Evolutionary conservation across 2,888 invertebrate species (phyloP), one percentile per base, ranked within the genome.

Genomic region (Bellardia bayeri): DNA sequence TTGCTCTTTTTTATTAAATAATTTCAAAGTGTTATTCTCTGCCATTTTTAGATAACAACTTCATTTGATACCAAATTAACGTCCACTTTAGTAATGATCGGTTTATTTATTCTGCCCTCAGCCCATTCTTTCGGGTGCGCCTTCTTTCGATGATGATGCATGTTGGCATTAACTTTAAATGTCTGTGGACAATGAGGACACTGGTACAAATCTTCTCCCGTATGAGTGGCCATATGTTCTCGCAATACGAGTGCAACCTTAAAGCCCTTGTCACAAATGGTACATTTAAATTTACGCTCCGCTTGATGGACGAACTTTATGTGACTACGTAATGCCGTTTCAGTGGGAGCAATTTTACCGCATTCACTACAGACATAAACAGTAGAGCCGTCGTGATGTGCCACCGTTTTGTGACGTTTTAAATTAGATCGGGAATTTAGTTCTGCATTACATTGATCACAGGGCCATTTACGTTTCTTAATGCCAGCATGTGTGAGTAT

Each of bases 151-250:
- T 91, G 91, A 58, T 91, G 90, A 81, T 91, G 90, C 90, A 90
- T 91, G 88, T 91, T 91, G 1, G 91, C 89, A 45, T 90, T 90
- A 16, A 90, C 90, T 71, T 90, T 89, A 78, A 91, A 91, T 9
- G 90, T 91, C 82, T 90, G 90, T 11, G 91, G 90, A 76, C 91
- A 91, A 84, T 90, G 90, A 9, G 90, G 90, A 64, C 91, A 91
- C 33, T 88, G 82, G 40, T 91, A 91, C 6, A 91, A 84, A n/a
- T 89, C 89, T 80, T 91, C 89, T 6, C 91, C 91, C 8, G 91
- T 91, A 75, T 91, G 91, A 1, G 90, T 90, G 2, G 91, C 90
- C 88, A 91, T 90, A 78, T 91, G 91, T 75, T 91, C 91, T 87
- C 90, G 87, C 56, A 87, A 87, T 5, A 81, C 88, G 9, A 90